Conservation (phyloP, 2,888 invertebrate genomes). For the Pristionchus mayeri region DNA sequence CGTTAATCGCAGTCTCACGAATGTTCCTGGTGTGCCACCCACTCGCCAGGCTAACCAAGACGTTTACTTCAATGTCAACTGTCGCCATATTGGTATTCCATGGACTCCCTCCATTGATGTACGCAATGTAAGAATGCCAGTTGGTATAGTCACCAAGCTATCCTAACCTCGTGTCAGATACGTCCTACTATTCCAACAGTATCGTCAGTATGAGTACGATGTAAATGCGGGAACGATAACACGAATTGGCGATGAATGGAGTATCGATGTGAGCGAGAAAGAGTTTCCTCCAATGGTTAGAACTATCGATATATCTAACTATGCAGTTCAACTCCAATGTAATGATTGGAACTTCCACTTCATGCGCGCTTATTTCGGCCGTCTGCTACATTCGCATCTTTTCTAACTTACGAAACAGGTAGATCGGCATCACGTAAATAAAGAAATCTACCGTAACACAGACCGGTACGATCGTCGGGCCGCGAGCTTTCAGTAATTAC, state of each 20-base stretch:
- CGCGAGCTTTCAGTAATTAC: not conserved
- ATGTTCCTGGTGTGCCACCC: not conserved
- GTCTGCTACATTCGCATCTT: not conserved
- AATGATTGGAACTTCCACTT: not conserved
- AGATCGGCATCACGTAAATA: not conserved
- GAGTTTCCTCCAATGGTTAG: not conserved
- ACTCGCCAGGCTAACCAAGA: not conserved
- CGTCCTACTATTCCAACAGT: not conserved
- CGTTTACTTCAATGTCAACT: not conserved
- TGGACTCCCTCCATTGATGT: not conserved
- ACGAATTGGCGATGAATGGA: not conserved
- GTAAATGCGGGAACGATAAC: not conserved
- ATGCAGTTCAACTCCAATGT: not conserved
- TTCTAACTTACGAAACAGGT: not conserved
- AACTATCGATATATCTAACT: too few relatives aligned
- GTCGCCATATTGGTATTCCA: not conserved
- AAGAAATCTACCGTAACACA: not conserved
- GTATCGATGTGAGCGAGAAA: not conserved
- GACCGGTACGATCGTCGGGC: not conserved
- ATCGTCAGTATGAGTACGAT: constrained; percentile 9
- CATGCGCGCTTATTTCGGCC: not conserved
- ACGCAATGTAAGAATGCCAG: not conserved
- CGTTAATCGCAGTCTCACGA: not conserved
- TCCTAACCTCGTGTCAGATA: not conserved
- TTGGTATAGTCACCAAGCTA: not conserved